Base-by-base conservation (phyloP, 2,113 vertebrate species). In the Spea bombifrons region DNA sequence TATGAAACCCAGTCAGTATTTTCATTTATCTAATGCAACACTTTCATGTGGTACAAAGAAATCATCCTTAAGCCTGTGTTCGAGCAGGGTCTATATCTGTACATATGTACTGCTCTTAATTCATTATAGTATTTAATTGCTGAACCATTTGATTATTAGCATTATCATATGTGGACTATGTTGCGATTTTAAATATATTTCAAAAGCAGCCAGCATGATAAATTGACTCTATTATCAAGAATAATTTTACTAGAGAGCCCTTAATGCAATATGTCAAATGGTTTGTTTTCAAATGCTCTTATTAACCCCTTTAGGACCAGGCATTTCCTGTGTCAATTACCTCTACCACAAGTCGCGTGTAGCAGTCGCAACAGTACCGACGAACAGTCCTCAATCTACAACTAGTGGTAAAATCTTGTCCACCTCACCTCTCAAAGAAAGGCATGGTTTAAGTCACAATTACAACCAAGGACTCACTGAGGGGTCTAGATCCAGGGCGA, bases 1-100 rank as follows among this genome's bases (percentile, higher is more conserved):
- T 80, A 74, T 74, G 17, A 80, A 49, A 59, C 71, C 50, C 78
- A 80, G 78, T 67, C 71, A 80, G 78, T 74, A 61, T 74, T 80
- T 80, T 80, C 71, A 74, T 73, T 74, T 74, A 80, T 80, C 78
- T 73, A 66, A 5, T 45, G 9, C 64, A 73, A 74, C 46, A 79
- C 63, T 47, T 79, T 79, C 77, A 70, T 73, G 77, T 73, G 77
- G 77, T 66, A 71, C 50, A 73, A 61, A 59, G 63, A 79, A 72
- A 66, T 79, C 70, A 66, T 79, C 63, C 63, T 67, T 66, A 72
- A 66, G 63, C 70, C 57, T 73, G 17, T 43, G 44, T 66, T 67
- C 59, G 65, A 47, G 47, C 46, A 55, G 17, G 43, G 30, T 57
- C 65, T 68, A 52, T 68, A 69, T 68, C 47, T 76, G 43, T 66